Evolutionary conservation across 2,797 vertebrate genomes (phyloP), one percentile per base, ranked within the genome.

Genomic region (Avahi laniger): DNA sequence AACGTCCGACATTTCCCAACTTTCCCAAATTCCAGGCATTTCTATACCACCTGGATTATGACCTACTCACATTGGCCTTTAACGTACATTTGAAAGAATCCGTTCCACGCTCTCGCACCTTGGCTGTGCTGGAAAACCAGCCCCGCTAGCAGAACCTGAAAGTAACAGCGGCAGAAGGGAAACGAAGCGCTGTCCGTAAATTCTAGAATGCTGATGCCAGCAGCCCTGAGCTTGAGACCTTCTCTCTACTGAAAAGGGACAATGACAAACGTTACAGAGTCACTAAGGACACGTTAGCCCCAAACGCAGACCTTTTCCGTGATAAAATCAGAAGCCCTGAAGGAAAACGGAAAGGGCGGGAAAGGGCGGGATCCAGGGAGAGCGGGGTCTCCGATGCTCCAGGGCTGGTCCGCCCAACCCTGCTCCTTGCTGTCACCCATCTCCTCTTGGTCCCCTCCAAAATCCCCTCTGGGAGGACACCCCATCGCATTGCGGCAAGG

Each of bases 171-270:
- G 63, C 15, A 43, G 5, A 28, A 78, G 67, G 67, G 61, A 57
- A 80, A 81, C 9, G 24, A 46, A 50, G 59, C 7, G 1, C 38
- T 61, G 0, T 13, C 26, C 54, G 81, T 43, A 61, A 50, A 76
- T 81, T 76, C 94, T 41, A 91, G 86, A 89, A 89, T 9, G 33
- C 43, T 17, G 33, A 5, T 43, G 41, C 61, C 46, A 30, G 52
- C 28, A 6, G 41, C 35, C 11, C 12, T 5, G 15, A 79, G 86
- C 65, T 26, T 5, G 69, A 93, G 91, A 61, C 79, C 63, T 24
- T 26, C n/a, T 76, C 57, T 46, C 70, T 61, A 57, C 84, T 93
- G 84, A 89, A 75, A 80, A 85, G 30, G 57, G 95, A 94, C 92
- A 83, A 28, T 79, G 85, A 91, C 73, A 79, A 69, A 79, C 54